Base-by-base conservation (phyloP, 2,888 invertebrate species). In the Megalurothrips usitatus region DNA sequence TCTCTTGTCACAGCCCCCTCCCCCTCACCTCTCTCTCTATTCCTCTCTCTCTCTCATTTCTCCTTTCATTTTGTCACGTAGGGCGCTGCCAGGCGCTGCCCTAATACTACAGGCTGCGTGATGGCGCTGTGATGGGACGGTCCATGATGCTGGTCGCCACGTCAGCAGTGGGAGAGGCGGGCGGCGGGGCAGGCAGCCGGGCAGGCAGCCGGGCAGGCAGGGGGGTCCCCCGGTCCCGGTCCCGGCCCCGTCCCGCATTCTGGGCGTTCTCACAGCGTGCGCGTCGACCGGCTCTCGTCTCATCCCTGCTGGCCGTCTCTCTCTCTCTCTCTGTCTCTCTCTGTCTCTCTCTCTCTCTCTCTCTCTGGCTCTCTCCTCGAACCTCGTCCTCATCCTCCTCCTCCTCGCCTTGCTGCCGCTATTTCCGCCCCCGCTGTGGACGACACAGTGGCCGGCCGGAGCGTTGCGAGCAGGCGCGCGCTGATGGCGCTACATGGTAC, bases 41-140 rank as follows among this genome's bases (percentile, higher is more conserved):
- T 23, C 68, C 19, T 23, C 68, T 19, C 26, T 3, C 26, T 12
- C 11, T 26, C 1, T 26, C 23, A 8, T 68, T 23, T 26, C 58
- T 75, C 23, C 68, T 75, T 75, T 75, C 26, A 75, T 75, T 75
- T 75, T 26, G 68, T 75, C 68, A 75, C 68, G 68, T 26, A 8
- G 8, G 9, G n/a, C n/a, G 10, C 49, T 49, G 17, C 52, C 52
- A 52, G 52, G 58, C 58, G 14, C 58, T 58, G 58, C 58, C 58
- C 58, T n/a, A 58, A 58, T 17, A 17, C 58, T 58, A 58, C 58
- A 19, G 6, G n/a, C 58, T 17, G 58, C 58, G 58, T 58, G 58
- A 58, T 58, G 58, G 58, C 58, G 58, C n/a, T 58, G 58, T 58
- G 58, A 58, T 58, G 58, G 58, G 3, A 43, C 34, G 2, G 34